A percentile compares a stretch with the other conserved stretches of the same genome.
These are phyloP conservation scores for Mesoligia furuncula DNA, from an alignment of 2,888 invertebrate species.

Conservation along the genomic window DNA sequence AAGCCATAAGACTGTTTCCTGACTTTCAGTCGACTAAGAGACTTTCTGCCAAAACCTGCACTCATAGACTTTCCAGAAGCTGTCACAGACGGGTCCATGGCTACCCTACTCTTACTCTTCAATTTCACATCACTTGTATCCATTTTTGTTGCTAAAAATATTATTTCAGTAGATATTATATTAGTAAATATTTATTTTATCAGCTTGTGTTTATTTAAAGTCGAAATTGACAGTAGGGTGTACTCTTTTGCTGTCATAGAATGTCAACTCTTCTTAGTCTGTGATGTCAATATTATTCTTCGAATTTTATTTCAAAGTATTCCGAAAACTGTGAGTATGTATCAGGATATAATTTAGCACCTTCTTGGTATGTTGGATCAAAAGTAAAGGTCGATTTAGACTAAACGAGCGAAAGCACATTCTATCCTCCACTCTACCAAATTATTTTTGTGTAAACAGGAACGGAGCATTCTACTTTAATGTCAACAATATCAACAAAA, in stretches of 20 bases:
- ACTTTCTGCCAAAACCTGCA: rapidly evolving
- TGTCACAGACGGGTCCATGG: neutral
- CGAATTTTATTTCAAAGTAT: neutral
- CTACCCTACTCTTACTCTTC: constrained; percentile 21
- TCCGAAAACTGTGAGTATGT: neutral
- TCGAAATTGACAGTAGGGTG: neutral
- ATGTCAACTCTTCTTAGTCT: no score
- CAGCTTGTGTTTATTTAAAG: neutral
- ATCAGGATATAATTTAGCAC: neutral
- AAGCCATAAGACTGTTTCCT: constrained; percentile 81
- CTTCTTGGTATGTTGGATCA: neutral
- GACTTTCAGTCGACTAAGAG: constrained; percentile 77
- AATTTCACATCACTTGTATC: rapidly evolving
- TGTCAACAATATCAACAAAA: neutral
- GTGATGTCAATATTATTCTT: constrained; percentile 5
- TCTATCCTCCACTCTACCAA: neutral
- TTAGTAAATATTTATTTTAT: neutral
- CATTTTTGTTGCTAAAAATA: constrained; percentile 15
- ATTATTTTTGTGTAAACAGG: neutral
- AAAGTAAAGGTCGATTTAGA: neutral
- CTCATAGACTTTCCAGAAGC: neutral
- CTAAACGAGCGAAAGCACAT: no score
- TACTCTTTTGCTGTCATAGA: constrained; percentile 5
- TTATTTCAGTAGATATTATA: neutral
- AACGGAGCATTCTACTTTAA: neutral